A percentile compares a stretch with the other conserved stretches of the same genome.
Conservation (phyloP, 2,888 invertebrate genomes). For the Cosmorhoe ocellata region DNA sequence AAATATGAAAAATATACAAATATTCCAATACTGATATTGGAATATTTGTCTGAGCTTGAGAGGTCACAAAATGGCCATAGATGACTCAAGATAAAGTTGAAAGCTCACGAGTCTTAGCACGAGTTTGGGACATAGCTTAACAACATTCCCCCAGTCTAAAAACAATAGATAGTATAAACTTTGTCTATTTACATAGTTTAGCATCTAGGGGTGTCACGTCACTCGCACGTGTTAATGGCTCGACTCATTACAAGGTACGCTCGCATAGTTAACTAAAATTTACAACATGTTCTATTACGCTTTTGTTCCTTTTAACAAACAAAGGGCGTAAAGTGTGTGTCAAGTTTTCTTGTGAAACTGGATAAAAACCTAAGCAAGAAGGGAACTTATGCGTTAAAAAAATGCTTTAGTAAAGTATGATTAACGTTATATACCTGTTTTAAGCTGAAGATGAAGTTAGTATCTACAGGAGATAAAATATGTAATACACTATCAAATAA, state of each 20-base stretch:
- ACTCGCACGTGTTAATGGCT: conserved; percentile 41
- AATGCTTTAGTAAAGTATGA: too few species aligned
- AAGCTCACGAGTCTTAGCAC: not conserved
- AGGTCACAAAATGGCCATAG: too few species aligned
- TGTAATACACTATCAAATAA: too few species aligned
- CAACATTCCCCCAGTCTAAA: conserved; percentile 14
- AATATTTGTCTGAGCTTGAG: too few species aligned
- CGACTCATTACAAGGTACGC: conserved; percentile 43
- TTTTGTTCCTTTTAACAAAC: conserved; percentile 5
- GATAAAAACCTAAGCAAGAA: too few species aligned
- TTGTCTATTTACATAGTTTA: conserved; percentile 41
- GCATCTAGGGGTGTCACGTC: conserved; percentile 33
- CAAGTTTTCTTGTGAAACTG: not conserved
- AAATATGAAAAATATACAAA: too few species aligned
- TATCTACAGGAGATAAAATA: too few species aligned
- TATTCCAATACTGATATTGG: too few species aligned
- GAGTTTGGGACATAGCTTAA: not conserved
- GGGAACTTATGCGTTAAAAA: too few species aligned
- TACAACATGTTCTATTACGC: conserved; percentile 2
- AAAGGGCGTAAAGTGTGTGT: not conserved
- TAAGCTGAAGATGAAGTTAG: too few species aligned
- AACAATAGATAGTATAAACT: conserved; percentile 44
- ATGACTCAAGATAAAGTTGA: not conserved
- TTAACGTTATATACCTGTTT: too few species aligned
- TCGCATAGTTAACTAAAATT: conserved; percentile 10